A percentile compares a stretch with the other conserved stretches of the same genome.
These are phyloP conservation scores for Gnathonemus longibarbis DNA, from an alignment of 2,113 vertebrate genomes.

Conservation along the genomic window DNA sequence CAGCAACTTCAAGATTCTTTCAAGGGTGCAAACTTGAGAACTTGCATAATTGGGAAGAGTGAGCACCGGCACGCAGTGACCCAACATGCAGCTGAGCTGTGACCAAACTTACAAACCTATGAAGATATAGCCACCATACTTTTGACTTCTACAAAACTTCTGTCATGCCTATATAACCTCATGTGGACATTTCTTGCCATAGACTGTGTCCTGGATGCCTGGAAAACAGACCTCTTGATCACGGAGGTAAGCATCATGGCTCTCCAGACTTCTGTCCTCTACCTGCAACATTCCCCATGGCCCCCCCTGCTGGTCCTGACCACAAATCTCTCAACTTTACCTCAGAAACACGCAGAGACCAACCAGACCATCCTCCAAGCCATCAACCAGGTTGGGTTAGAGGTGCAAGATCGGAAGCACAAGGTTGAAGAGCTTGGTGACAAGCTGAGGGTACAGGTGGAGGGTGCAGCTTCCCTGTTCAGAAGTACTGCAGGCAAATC, in stretches of 20 bases:
- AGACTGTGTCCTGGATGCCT: conserved; percentile 23
- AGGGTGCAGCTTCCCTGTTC: conserved; percentile 36
- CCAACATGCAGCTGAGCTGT: not conserved
- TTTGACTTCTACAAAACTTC: not conserved
- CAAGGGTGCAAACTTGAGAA: not conserved
- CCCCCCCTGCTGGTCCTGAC: not conserved
- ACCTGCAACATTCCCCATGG: not conserved
- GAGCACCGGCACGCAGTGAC: not conserved
- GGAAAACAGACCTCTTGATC: conserved; percentile 8
- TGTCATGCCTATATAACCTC: not conserved
- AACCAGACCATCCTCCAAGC: conserved; percentile 38
- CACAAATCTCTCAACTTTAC: not conserved
- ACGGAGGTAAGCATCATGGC: conserved; percentile 23
- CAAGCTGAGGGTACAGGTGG: conserved; percentile 39
- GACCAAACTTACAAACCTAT: not conserved
- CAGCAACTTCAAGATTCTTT: not conserved
- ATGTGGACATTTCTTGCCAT: not conserved
- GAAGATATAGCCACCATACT: not conserved
- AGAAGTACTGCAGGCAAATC: not conserved
- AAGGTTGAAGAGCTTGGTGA: conserved; percentile 36
- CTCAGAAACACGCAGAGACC: conserved; percentile 34
- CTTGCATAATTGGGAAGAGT: not conserved
- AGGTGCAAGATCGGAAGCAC: conserved; percentile 35
- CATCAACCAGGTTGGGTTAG: conserved; percentile 32
- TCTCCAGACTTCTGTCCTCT: not conserved